Evolutionary conservation across 1,140 invertebrate species (phyloP), one percentile per base, ranked within the genome.

Genomic region (Hylyphantes graminicola): DNA sequence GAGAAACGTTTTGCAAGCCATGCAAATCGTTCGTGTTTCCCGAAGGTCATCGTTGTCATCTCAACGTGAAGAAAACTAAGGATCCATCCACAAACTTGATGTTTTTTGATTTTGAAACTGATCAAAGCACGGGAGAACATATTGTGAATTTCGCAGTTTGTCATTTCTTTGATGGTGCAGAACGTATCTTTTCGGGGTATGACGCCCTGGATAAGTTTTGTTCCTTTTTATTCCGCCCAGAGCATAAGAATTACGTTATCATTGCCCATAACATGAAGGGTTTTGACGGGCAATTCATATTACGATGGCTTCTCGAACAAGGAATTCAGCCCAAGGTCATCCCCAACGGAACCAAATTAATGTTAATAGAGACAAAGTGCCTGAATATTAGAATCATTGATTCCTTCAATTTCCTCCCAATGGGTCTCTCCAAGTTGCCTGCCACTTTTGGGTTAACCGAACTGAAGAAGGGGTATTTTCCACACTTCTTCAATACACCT

Each of bases 401-500:
- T 67, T 55, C 11, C 2, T 17, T 48, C 51, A 85, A 76, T 51
- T 86, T 86, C 64, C 53, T 86, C 0, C 85, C 68, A 12, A 70
- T 86, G 85, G 8, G 61, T 9, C 57, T 75, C 13, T 10, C 83
- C 7, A 15, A 17, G 8, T n/a, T 86, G 15, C 84, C 84, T 50
- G 63, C 2, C 19, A 61, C 73, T 12, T 86, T 86, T 86, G 54
- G 64, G 0, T 15, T 86, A 11, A 68, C 0, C 5, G 84, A 85
- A 48, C 63, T 86, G 10, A 78, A 86, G 68, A 86, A 86, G 78
- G 84, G 85, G 13, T 86, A 86, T 68, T 86, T 86, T 21, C 83
- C 85, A 48, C 84, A 86, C 65, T 17, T 85, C 8, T 86, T 86
- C 19, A 86, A 86, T 35, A 5, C 55, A 8, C 11, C 7, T 2